Evolutionary conservation across 2,888 invertebrate genomes (phyloP), one percentile per base, ranked within the genome.

Genomic region (Dasypogon diadema): DNA sequence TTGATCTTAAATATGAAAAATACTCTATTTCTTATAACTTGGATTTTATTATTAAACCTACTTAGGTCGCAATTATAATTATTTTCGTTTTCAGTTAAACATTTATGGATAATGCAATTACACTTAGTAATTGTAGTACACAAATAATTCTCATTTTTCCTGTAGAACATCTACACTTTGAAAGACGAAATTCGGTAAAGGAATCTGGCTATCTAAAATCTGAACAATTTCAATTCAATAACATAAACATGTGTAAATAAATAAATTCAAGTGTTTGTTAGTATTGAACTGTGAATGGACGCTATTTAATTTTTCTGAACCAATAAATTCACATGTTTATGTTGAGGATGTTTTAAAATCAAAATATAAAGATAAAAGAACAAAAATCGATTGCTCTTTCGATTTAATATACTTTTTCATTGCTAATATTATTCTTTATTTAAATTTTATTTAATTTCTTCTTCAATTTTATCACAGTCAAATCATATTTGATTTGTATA

Each of bases 401-500:
- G 46, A 26, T 56, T 42, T 24, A 37, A 68, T 65, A 65, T 51
- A 34, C n/a, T 72, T 58, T 56, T 24, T 54, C 30, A 30, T 70
- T 54, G 51, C 70, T 70, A 54, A 30, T 34, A 30, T 34, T 48
- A n/a, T 30, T 30, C 46, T 65, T 34, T 72, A n/a, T 26, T 72
- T 37, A 51, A 48, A 30, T 12, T 70, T 70, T 70, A 54, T 70
- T 54, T 54, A 48, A 21, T 72, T 72, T 72, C 21, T 72, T 72
- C 54, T 21, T 55, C 55, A 55, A 37, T 55, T 55, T 84, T 85
- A 85, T 85, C 84, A 85, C 84, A 85, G 84, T 85, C 85, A 85
- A 85, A 85, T 85, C 84, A 85, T 85, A 84, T 84, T 83, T 83
- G 84, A 84, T 84, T 85, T 80, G 83, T 81, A 82, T 83, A 83